A percentile compares a stretch with the other conserved stretches of the same genome.
These are phyloP conservation scores for Cantharis rufa DNA, from an alignment of 2,888 invertebrate genomes.

Conservation along the genomic window DNA sequence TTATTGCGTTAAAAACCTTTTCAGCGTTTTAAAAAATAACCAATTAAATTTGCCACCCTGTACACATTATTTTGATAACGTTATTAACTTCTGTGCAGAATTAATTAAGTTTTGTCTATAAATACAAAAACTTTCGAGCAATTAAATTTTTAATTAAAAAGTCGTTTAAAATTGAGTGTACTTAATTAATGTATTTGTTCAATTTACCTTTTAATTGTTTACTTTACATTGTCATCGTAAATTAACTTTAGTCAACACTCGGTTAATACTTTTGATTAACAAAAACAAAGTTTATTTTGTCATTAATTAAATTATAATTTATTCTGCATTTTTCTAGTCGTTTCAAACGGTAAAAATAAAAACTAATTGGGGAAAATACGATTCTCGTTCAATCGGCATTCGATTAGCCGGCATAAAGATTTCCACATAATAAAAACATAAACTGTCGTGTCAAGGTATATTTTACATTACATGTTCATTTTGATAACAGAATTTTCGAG, in stretches of 20 bases:
- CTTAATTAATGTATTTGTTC: conserved; percentile 2
- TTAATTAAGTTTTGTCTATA: conserved; percentile 4
- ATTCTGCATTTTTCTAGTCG: not conserved
- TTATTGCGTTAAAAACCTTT: not conserved
- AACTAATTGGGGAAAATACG: too few relatives aligned
- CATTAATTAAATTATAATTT: not conserved
- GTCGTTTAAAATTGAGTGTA: not conserved
- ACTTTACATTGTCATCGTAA: conserved; percentile 1
- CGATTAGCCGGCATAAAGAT: too few relatives aligned
- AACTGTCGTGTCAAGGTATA: too few relatives aligned
- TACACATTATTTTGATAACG: not conserved
- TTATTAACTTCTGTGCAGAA: not conserved
- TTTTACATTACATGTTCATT: too few relatives aligned
- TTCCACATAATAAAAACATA: too few relatives aligned
- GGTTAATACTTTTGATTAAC: not conserved
- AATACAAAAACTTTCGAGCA: not conserved
- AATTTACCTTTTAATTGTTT: conserved; percentile 1
- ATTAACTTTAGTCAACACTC: not conserved
- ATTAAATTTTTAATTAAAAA: conserved; percentile 3
- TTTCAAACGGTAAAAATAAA: too few relatives aligned
- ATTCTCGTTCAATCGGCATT: too few relatives aligned
- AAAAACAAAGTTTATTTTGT: not conserved
- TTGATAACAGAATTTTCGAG: too few relatives aligned
- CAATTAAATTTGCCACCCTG: not conserved
- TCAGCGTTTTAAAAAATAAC: not conserved